Percentiles rank a stretch among this genome's conserved stretches.
phyloP scores from a whole-genome alignment of 2,888 invertebrate species.

The Cataglyphis rosenhaueri region DNA sequence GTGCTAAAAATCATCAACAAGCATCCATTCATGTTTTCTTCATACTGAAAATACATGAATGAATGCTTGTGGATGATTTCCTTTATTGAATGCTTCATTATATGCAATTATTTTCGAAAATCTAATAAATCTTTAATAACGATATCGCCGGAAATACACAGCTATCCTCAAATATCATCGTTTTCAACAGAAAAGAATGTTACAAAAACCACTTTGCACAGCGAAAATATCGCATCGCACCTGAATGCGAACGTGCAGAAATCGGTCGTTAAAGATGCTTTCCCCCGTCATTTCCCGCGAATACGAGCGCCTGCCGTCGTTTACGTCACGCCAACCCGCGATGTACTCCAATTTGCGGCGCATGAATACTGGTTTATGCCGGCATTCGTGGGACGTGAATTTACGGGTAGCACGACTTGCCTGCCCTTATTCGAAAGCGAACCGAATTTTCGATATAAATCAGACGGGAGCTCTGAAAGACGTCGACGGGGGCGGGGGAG shows the following conservation, averaged over 20 bases:
- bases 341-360: constrained; percentile 59
- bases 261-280: not conserved
- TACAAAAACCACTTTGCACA: not conserved
- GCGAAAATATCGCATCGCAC: not conserved
- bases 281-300: not conserved
- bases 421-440: constrained; percentile 48
- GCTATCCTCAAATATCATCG: not conserved
- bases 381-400: constrained; percentile 33
- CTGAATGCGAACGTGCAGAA: not conserved
- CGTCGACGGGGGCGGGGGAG: constrained; percentile 1
- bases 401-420: constrained; percentile 52
- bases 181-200: not conserved
- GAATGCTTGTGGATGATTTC: not conserved
- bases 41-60: not conserved
- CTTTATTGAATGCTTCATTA: not conserved
- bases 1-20: constrained; percentile 65
- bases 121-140: not conserved
- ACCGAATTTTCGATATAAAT: constrained; percentile 63
- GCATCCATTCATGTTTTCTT: constrained; percentile 56
- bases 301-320: not conserved
- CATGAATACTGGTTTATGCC: constrained; percentile 51
- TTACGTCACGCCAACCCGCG: constrained; percentile 61
- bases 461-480: constrained; percentile 40
- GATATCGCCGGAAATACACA: not conserved
- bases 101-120: not conserved